A percentile compares a stretch with the other conserved stretches of the same genome.
phyloP scores from a whole-genome alignment of 2,888 invertebrate species.

The Carpatolechia fugitivella region DNA sequence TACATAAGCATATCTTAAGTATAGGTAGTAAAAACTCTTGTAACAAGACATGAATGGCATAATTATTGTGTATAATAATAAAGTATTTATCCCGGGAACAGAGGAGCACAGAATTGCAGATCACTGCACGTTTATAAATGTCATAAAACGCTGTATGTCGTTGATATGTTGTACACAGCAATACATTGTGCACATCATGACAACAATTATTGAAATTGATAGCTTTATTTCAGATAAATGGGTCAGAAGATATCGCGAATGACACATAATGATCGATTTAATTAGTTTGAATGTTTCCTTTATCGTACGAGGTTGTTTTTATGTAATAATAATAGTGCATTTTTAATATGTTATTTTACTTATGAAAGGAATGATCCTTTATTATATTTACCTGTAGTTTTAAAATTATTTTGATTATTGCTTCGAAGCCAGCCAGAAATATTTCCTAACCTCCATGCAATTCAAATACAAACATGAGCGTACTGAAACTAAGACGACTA shows the following conservation, averaged over 20 bases:
- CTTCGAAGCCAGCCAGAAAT: not conserved
- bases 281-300: slow-evolving; percentile 69
- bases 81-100: slow-evolving; percentile 27
- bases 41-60: slow-evolving; percentile 20
- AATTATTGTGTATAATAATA: slow-evolving; percentile 18
- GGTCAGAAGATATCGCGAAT: slow-evolving; percentile 65
- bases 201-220: slow-evolving; percentile 72
- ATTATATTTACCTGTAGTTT: no score
- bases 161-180: slow-evolving; percentile 38
- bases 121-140: slow-evolving; percentile 44
- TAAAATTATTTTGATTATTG: no score
- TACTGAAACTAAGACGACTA: slow-evolving; percentile 2
- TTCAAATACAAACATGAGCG: slow-evolving; percentile 2
- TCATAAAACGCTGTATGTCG: slow-evolving; percentile 49
- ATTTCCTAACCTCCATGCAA: not conserved
- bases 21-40: slow-evolving; percentile 19
- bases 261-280: slow-evolving; percentile 71
- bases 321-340: not conserved
- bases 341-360: not conserved
- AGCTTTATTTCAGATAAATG: slow-evolving; percentile 70
- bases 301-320: slow-evolving; percentile 33
- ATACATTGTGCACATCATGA: slow-evolving; percentile 60
- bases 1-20: slow-evolving; percentile 10
- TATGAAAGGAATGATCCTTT: no score
- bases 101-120: slow-evolving; percentile 37